A percentile compares a stretch with the other conserved stretches of the same genome.
These are phyloP conservation scores for Amblyornis subalaris DNA, from an alignment of 2,113 vertebrate genomes.

Conservation along the genomic window DNA sequence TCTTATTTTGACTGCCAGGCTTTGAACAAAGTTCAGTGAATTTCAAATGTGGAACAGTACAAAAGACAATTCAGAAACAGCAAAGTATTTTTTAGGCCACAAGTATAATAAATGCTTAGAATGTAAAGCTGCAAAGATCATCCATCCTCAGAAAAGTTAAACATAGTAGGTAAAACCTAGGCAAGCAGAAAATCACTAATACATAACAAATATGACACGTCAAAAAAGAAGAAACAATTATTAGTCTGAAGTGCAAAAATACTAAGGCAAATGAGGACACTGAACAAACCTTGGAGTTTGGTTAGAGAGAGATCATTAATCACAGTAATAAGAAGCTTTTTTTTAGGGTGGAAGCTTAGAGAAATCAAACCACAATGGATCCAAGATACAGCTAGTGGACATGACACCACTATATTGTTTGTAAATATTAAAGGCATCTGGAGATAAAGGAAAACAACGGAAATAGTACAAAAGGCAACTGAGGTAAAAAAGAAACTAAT, in stretches of 20 bases:
- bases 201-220: background rate
- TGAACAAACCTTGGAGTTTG: background rate
- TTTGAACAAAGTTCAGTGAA: background rate
- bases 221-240: background rate
- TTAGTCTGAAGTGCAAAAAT: background rate
- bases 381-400: background rate
- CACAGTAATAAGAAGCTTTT: background rate
- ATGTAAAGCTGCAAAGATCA: background rate
- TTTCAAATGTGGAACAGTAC: background rate
- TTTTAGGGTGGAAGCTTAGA: background rate
- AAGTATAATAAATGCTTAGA: background rate
- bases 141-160: background rate
- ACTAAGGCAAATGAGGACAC: background rate
- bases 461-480: background rate
- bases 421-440: background rate
- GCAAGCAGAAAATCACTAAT: background rate
- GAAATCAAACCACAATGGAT: background rate
- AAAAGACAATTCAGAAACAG: background rate
- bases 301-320: background rate
- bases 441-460: background rate
- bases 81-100: background rate
- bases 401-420: background rate
- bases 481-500: slow-evolving; percentile 3
- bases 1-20: background rate
- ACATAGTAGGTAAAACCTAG: background rate